A percentile compares a stretch with the other conserved stretches of the same genome.
These are phyloP conservation scores for Xiphias gladius DNA, from an alignment of 2,113 vertebrate genomes.

Conservation along the genomic window DNA sequence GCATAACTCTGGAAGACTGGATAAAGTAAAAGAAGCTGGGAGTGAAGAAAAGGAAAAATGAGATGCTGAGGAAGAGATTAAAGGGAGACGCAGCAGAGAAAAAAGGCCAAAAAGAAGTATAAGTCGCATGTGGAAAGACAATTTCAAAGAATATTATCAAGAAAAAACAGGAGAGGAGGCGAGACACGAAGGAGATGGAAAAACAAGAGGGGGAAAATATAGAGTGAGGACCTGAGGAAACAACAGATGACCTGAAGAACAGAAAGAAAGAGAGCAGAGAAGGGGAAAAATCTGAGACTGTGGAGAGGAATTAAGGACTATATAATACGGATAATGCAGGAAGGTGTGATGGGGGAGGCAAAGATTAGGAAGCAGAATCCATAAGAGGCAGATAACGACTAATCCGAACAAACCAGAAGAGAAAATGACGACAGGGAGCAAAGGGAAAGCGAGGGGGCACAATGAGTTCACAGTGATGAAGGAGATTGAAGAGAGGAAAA, in stretches of 20 bases:
- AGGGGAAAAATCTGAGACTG: background rate
- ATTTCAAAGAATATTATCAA: background rate
- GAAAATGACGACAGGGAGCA: constrained; percentile 41
- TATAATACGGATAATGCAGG: constrained; percentile 4
- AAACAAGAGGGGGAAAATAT: background rate
- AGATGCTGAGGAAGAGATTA: background rate
- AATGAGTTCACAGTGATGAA: constrained; percentile 30
- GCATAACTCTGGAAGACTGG: background rate
- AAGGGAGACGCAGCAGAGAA: background rate
- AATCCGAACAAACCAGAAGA: constrained; percentile 12
- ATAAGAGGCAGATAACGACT: constrained; percentile 19
- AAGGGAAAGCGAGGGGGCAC: constrained; percentile 14
- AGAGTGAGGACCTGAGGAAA: background rate
- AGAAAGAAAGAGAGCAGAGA: background rate
- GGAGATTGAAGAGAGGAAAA: background rate
- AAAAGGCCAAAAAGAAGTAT: background rate
- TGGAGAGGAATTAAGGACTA: background rate
- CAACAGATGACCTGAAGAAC: background rate
- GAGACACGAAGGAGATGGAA: background rate
- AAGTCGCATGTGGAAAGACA: background rate
- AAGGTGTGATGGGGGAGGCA: background rate
- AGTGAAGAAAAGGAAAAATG: background rate
- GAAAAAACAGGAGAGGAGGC: background rate
- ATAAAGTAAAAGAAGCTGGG: background rate
- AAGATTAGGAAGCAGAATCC: constrained; percentile 15